phyloP scores from a whole-genome alignment of 2,113 vertebrate species.

The Cyprinus carpio region DNA sequence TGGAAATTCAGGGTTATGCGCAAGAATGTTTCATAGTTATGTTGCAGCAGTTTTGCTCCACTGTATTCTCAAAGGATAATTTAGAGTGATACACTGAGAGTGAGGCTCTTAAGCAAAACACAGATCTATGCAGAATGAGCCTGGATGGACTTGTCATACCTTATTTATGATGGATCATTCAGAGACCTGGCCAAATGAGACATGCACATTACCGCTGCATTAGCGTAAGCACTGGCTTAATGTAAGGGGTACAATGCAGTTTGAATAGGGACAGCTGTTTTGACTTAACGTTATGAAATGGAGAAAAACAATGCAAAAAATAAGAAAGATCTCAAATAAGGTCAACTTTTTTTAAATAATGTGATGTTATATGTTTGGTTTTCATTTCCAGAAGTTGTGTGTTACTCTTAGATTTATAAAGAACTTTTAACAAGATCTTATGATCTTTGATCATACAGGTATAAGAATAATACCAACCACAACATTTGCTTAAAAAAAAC shows the following conservation, averaged over 20 bases:
- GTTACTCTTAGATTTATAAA: not conserved
- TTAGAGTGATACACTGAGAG: slow-evolving; percentile 55
- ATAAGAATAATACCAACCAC: not conserved
- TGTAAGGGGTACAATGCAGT: slow-evolving; percentile 61
- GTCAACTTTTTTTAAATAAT: not conserved
- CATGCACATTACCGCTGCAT: slow-evolving; percentile 68
- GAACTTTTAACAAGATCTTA: not conserved
- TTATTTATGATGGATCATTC: slow-evolving; percentile 72
- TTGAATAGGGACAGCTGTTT: slow-evolving; percentile 58
- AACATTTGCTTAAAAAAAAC: not conserved
- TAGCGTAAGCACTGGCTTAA: slow-evolving; percentile 65
- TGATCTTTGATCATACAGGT: not conserved
- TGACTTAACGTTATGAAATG: slow-evolving; percentile 52
- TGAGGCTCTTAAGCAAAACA: slow-evolving; percentile 54
- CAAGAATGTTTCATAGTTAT: slow-evolving; percentile 24
- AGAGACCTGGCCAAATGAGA: slow-evolving; percentile 63
- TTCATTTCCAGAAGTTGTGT: not conserved
- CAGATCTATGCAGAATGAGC: slow-evolving; percentile 61
- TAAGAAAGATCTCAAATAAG: not conserved
- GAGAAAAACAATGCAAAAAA: not conserved
- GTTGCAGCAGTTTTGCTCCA: slow-evolving; percentile 47
- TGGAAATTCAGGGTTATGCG: slow-evolving; percentile 6
- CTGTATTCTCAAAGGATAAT: slow-evolving; percentile 47
- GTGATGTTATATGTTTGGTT: not conserved
- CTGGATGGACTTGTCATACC: slow-evolving; percentile 64